A percentile compares a stretch with the other conserved stretches of the same genome.
Conservation (phyloP, 1,140 invertebrate species). For the Kradibia gibbosae region DNA sequence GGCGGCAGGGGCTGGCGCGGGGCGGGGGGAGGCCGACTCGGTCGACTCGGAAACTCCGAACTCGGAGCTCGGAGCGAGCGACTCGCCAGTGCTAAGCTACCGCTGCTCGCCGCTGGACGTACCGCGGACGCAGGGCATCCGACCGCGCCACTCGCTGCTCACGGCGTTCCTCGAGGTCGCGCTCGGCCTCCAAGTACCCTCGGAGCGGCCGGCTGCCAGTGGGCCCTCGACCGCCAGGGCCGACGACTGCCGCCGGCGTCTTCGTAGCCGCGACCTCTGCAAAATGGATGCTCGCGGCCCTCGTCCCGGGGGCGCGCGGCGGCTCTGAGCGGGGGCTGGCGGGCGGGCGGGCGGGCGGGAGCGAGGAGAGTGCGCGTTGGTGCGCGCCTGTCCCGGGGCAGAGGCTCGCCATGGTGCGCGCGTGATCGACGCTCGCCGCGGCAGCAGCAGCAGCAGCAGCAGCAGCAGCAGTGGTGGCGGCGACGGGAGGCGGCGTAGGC, state of each 20-base stretch:
- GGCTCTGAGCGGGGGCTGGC: not conserved
- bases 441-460: not conserved
- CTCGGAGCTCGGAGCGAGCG: too few species aligned
- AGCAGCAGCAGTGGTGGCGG: not conserved
- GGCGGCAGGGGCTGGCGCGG: too few species aligned
- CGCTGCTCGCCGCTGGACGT: not conserved
- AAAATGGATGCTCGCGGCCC: constrained; percentile 32
- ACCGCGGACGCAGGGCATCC: not conserved
- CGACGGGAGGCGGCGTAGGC: not conserved
- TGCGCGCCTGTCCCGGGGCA: not conserved
- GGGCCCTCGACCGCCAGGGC: not conserved
- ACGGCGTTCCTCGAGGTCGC: too few species aligned
- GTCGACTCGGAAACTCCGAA: not conserved
- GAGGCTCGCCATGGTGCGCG: not conserved
- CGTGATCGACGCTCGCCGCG: not conserved
- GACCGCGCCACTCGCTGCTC: not conserved
- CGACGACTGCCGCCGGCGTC: not conserved
- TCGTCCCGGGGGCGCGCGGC: not conserved
- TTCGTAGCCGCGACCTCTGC: not conserved
- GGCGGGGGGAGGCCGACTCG: too few species aligned
- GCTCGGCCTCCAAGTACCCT: not conserved
- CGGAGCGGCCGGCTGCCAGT: not conserved
- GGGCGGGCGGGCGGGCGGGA: not conserved
- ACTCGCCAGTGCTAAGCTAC: too few species aligned
- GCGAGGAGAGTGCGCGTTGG: not conserved